Percentiles rank a stretch among this genome's conserved stretches.
Evolutionary conservation across 2,113 vertebrate genomes (phyloP).

Genomic region (Dascyllus trimaculatus): DNA sequence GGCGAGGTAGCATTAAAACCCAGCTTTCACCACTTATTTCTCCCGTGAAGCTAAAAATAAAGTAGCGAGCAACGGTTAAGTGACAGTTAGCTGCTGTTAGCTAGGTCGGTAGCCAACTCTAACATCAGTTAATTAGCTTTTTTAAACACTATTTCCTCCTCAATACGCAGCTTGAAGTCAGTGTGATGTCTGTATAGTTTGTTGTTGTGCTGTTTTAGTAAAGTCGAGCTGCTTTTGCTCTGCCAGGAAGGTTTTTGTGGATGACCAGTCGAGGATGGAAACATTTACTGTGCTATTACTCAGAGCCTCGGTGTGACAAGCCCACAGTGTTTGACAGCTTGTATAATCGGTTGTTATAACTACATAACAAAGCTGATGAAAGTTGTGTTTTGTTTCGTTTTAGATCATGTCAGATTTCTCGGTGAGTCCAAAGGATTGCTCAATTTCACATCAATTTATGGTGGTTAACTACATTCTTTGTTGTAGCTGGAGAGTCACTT

Average conservation of each 20-base stretch:
- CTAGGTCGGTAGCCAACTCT: constrained; percentile 58
- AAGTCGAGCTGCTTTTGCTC: not conserved
- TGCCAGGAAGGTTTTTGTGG: constrained; percentile 25
- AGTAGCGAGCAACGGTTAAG: constrained; percentile 46
- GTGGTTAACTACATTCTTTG: not conserved
- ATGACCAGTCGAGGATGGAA: constrained; percentile 59
- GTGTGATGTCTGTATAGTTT: not conserved
- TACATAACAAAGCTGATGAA: constrained; percentile 21
- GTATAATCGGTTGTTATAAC: not conserved
- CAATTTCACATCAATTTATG: not conserved
- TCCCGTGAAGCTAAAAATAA: constrained; percentile 22
- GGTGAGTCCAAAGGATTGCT: constrained; percentile 74
- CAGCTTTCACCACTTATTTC: not conserved
- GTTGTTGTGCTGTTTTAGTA: not conserved
- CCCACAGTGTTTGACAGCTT: constrained; percentile 40
- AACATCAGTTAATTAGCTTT: constrained; percentile 11
- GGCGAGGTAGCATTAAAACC: constrained; percentile 45
- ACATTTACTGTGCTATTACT: constrained; percentile 61
- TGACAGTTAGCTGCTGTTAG: constrained; percentile 53
- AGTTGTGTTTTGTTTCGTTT: constrained; percentile 44
- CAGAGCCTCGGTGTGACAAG: constrained; percentile 48
- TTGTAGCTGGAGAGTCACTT: not conserved
- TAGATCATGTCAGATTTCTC: constrained; percentile 87
- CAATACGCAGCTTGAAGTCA: not conserved
- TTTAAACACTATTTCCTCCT: not conserved